Evolutionary conservation across 2,113 vertebrate genomes (phyloP), one percentile per base, ranked within the genome.

Genomic region (Tapirus terrestris): DNA sequence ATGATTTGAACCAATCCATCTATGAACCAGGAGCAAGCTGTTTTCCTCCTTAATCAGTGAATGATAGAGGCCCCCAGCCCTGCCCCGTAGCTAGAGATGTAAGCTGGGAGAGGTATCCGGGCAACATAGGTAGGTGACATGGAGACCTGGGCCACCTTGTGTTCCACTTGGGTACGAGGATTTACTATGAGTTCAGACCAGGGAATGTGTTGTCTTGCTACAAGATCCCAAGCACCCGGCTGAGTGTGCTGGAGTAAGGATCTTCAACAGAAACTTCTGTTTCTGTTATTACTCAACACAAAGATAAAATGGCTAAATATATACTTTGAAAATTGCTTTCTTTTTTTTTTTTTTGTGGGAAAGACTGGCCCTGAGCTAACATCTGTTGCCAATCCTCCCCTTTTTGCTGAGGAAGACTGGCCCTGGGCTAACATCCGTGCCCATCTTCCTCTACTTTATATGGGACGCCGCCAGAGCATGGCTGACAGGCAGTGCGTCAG

Each of bases 281-380:
- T 94, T 73, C 93, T 97, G 80, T 91, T 75, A 9, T 60, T 85
- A 77, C 33, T 94, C 84, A 73, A 23, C 58, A 81, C 72, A 79
- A 85, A 97, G 51, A 86, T 75, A 96, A 96, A 96, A 80, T 86
- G 79, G 79, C 79, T 79, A 70, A 94, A 16, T 97, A 80, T 75
- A 90, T 92, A 75, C 92, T 94, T 86, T 91, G 93, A 96, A 97
- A 93, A 89, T 70, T 8, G 43, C 88, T 94, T 97, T 90, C 82
- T 93, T 95, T 70, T 77, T 94, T 97, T 90, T 77, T 93, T 95
- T 70, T 77, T n/a, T n/a, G n/a, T n/a, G n/a, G n/a, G n/a, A n/a
- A n/a, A n/a, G n/a, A n/a, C n/a, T n/a, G n/a, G n/a, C n/a, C n/a
- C n/a, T n/a, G n/a, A n/a, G n/a, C n/a, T n/a, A n/a, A n/a, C n/a